Conservation (phyloP, 2,888 invertebrate genomes). For the Lottia gigantea region DNA sequence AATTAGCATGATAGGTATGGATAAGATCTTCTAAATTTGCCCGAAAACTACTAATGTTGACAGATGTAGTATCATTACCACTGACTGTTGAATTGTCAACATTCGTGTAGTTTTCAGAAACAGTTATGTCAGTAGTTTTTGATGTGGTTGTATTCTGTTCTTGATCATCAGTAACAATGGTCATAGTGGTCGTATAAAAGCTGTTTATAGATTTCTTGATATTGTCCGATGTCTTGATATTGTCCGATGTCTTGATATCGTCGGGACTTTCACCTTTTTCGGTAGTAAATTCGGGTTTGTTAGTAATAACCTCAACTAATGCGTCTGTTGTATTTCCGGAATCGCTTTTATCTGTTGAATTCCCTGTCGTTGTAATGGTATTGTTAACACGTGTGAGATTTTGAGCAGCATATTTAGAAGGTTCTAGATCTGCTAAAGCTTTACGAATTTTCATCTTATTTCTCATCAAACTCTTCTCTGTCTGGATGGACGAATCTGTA, state of each 20-base stretch:
- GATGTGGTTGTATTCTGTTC: neutral
- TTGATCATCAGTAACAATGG: neutral
- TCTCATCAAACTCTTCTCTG: too few relatives aligned
- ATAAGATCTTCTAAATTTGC: neutral
- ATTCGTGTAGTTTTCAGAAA: neutral
- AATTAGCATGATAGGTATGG: neutral
- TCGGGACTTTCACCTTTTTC: too few relatives aligned
- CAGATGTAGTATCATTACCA: neutral
- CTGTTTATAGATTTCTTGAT: neutral
- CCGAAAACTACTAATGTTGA: slow-evolving; percentile 2
- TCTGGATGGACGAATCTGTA: too few relatives aligned
- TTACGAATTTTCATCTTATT: neutral
- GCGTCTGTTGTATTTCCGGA: too few relatives aligned
- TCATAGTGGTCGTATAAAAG: neutral
- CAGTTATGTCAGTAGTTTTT: neutral
- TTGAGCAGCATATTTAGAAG: neutral
- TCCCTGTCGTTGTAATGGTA: too few relatives aligned
- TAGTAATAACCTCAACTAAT: too few relatives aligned
- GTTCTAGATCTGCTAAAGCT: neutral
- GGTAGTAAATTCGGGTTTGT: too few relatives aligned
- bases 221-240: too few relatives aligned
- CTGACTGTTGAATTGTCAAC: neutral
- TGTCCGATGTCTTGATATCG: too few relatives aligned
- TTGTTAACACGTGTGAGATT: too few relatives aligned
- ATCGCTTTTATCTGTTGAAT: too few relatives aligned